Evolutionary conservation across 2,797 vertebrate species (phyloP).

Genomic region (Phylloscopus collybita): DNA sequence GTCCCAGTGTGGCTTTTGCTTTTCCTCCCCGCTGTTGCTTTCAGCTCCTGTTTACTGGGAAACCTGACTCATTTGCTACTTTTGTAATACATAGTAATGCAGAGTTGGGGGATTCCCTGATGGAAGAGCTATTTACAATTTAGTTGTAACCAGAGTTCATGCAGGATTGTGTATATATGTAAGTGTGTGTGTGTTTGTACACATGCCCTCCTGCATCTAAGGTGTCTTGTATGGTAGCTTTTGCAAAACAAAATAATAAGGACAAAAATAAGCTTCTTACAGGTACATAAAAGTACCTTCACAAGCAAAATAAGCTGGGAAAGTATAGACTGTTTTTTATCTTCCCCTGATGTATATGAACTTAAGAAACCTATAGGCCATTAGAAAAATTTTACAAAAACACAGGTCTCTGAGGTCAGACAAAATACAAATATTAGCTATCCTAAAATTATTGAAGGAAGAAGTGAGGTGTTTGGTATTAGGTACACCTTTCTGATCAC

Average conservation of each 20-base stretch:
- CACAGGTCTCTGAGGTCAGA: not conserved
- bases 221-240: not conserved
- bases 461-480: not conserved
- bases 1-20: not conserved
- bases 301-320: not conserved
- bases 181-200: not conserved
- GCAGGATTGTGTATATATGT: accelerated
- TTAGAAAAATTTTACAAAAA: not conserved
- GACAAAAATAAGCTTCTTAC: slow-evolving; percentile 1
- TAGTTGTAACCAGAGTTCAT: not conserved
- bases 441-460: not conserved
- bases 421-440: not conserved
- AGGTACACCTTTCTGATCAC: not conserved
- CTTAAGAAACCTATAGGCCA: not conserved
- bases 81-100: not conserved
- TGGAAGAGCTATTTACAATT: slow-evolving; percentile 3
- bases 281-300: not conserved
- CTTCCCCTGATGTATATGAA: not conserved
- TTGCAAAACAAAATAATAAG: not conserved
- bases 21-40: not conserved
- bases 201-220: not conserved
- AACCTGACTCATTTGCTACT: slow-evolving; percentile 40
- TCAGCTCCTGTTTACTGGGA: slow-evolving; percentile 14
- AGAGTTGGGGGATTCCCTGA: slow-evolving; percentile 20
- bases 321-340: not conserved